Conservation (phyloP, 1,140 invertebrate species). For the Habropoda laboriosa region DNA sequence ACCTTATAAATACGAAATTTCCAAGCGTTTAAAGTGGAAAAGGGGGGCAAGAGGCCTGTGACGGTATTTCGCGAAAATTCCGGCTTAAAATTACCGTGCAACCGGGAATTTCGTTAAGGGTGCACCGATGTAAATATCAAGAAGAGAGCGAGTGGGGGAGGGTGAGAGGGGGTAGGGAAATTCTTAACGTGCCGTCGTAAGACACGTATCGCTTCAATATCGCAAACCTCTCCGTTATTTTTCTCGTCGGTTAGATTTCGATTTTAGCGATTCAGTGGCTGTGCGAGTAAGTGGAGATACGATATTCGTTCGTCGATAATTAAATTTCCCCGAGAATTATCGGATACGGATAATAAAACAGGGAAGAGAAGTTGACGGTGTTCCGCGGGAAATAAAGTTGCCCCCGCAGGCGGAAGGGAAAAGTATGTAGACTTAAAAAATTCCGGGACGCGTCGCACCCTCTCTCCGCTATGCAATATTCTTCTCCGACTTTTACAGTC, state of each 20-base stretch:
- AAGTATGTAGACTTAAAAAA: neutral
- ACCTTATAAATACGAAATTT: conserved; percentile 46
- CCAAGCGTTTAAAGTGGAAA: too few relatives aligned
- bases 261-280: too few relatives aligned
- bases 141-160: neutral
- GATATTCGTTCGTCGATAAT: conserved; percentile 28
- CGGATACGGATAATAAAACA: conserved; percentile 2
- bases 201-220: conserved; percentile 34
- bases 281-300: too few relatives aligned
- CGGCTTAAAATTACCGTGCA: conserved; percentile 31
- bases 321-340: conserved; percentile 44
- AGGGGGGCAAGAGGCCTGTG: neutral
- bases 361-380: neutral
- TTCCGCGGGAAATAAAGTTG: neutral
- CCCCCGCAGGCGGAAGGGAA: neutral
- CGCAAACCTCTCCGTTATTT: neutral
- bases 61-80: conserved; percentile 40
- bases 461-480: neutral
- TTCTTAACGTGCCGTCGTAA: conserved; percentile 51
- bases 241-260: conserved; percentile 6
- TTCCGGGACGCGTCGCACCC: neutral
- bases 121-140: conserved; percentile 23
- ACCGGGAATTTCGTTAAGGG: conserved; percentile 28
- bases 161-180: neutral
- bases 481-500: neutral